A percentile compares a stretch with the other conserved stretches of the same genome.
Conservation (phyloP, 2,888 invertebrate genomes). For the Syrista parreyssii region DNA sequence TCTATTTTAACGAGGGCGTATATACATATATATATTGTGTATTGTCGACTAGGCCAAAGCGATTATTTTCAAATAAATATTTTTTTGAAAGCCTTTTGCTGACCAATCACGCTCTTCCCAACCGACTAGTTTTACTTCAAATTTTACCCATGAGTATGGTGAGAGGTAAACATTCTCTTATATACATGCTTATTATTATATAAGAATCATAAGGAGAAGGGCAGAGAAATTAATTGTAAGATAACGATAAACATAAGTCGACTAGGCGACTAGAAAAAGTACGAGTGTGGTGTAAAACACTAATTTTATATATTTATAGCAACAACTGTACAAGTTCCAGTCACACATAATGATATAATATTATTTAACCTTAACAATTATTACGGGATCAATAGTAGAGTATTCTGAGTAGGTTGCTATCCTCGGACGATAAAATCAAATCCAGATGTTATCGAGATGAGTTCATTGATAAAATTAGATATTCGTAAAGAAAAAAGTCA, state of each 20-base stretch:
- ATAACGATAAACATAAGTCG: not conserved
- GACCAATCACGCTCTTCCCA: not conserved
- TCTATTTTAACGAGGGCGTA: not conserved
- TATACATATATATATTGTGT: constrained; percentile 22
- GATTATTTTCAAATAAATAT: constrained; percentile 43
- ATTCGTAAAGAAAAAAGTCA: no score
- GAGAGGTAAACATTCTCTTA: not conserved
- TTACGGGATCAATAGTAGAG: constrained; percentile 5
- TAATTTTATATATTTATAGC: constrained; percentile 66
- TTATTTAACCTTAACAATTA: constrained; percentile 37
- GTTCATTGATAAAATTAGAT: not conserved
- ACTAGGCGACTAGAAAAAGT: constrained; percentile 19
- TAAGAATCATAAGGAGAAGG: not conserved
- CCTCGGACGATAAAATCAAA: not conserved
- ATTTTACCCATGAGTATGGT: not conserved
- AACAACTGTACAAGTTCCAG: constrained; percentile 65
- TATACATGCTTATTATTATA: not conserved
- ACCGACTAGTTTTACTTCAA: not conserved
- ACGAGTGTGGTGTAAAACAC: constrained; percentile 61
- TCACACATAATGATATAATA: constrained; percentile 57
- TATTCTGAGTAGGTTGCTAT: not conserved
- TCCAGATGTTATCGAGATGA: not conserved
- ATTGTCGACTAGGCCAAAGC: constrained; percentile 28
- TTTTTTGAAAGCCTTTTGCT: constrained; percentile 21
- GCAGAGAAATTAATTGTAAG: not conserved